Evolutionary conservation across 2,113 vertebrate genomes (phyloP), one percentile per base, ranked within the genome.

Genomic region (Rattus rattus): DNA sequence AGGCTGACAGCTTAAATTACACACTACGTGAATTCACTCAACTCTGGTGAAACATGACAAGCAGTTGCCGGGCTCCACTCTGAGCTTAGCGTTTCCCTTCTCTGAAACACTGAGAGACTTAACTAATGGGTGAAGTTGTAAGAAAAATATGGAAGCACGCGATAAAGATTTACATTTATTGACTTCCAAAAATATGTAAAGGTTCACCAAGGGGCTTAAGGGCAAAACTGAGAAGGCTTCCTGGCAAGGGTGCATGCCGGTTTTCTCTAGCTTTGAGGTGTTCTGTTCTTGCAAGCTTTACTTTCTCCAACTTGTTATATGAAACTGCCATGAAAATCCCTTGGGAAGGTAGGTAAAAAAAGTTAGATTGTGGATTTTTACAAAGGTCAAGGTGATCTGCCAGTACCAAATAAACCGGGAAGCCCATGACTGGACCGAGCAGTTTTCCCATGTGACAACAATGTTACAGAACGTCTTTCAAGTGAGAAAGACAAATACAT

Each of bases 341-440:
- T 95, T 91, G 63, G 85, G 70, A n/a, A 13, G 84, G 67, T 20
- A 49, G 65, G 59, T 61, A 61, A 65, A 94, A 94, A 95, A 72
- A 22, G 47, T 28, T 80, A 67, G 67, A 43, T 47, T 88, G 84
- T 1, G 2, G 73, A 91, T 2, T 92, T 80, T 92, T 88, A 49
- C 59, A 85, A 86, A 88, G 14, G 30, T 91, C 86, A 96, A 85
- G 54, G 93, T 97, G 91, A 96, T 97, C 92, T 79, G 56, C 63
- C 54, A 95, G 20, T 36, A 84, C 91, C 56, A 69, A 84, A 63
- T 72, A 69, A 76, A n/a, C 14, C 14, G 94, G 39, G 39, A 70
- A 39, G 77, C 56, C 69, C 92, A 47, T 3, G 93, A 93, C 65
- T n/a, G 79, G 12, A 81, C 28, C 8, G 56, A 81, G 24, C 7